Percentiles rank a stretch among this genome's conserved stretches.
These are phyloP conservation scores for Tringa solitaria DNA, from an alignment of 2,113 vertebrate species.

Conservation along the genomic window DNA sequence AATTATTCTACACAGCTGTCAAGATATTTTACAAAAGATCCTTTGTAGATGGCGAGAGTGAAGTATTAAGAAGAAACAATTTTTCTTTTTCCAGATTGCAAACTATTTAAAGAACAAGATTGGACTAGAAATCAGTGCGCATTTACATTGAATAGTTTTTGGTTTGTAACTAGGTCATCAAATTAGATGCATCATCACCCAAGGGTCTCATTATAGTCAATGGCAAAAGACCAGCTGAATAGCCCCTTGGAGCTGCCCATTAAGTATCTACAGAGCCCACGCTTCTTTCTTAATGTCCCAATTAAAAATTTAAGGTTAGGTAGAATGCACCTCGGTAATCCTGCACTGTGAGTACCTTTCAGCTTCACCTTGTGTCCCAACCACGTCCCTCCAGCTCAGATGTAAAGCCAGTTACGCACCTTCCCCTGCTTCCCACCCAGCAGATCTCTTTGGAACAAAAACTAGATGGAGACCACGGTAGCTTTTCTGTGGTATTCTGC, in stretches of 20 bases:
- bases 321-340: neutral
- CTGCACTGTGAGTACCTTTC: neutral
- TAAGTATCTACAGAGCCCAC: neutral
- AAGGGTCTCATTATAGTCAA: neutral
- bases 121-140: neutral
- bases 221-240: neutral
- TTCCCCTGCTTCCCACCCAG: neutral
- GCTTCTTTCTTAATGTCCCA: neutral
- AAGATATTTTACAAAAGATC: neutral
- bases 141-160: neutral
- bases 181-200: neutral
- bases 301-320: neutral
- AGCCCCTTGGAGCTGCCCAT: neutral
- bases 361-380: neutral
- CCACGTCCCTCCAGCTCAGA: neutral
- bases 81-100: neutral
- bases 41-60: neutral
- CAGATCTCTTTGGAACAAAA: neutral
- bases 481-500: neutral
- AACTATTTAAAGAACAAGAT: neutral
- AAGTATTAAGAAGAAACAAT: neutral
- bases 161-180: neutral
- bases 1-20: neutral
- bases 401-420: neutral
- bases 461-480: neutral